A percentile compares a stretch with the other conserved stretches of the same genome.
Evolutionary conservation across 1,140 invertebrate species (phyloP).

Genomic region (Rhynchophorus ferrugineus): DNA sequence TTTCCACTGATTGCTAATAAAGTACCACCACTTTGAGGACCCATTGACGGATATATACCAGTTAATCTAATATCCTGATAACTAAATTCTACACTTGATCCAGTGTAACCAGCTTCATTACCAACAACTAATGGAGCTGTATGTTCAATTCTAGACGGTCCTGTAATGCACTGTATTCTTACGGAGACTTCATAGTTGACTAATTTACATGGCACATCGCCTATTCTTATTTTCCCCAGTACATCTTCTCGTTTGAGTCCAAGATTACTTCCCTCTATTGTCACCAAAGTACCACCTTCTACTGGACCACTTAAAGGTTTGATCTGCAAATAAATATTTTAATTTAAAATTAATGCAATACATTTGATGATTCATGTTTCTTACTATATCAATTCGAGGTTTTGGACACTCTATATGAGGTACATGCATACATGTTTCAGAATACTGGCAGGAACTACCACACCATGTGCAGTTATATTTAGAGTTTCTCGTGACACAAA

Average conservation of each 20-base stretch:
- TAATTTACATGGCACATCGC: conserved; percentile 78
- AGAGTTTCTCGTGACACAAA: conserved; percentile 81
- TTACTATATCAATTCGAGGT: conserved; percentile 84
- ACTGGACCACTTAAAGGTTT: conserved; percentile 89
- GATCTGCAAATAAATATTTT: conserved; percentile 51
- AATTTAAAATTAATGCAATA: background rate
- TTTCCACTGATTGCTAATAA: conserved; percentile 82
- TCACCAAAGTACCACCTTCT: conserved; percentile 91
- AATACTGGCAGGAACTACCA: conserved; percentile 75
- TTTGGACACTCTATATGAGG: conserved; percentile 79
- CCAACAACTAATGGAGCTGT: conserved; percentile 79
- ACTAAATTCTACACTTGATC: conserved; percentile 81
- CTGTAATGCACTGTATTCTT: conserved; percentile 80
- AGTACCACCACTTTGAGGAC: conserved; percentile 91
- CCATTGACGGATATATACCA: conserved; percentile 74
- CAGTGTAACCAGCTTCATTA: conserved; percentile 81
- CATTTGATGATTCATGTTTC: conserved; percentile 13
- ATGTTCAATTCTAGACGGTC: conserved; percentile 64
- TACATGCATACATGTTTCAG: conserved; percentile 66
- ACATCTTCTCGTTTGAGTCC: conserved; percentile 87
- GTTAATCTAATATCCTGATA: conserved; percentile 80
- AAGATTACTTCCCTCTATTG: conserved; percentile 93
- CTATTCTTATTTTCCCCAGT: conserved; percentile 82
- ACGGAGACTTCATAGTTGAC: conserved; percentile 89
- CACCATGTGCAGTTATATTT: conserved; percentile 93